Evolutionary conservation across 2,113 vertebrate genomes (phyloP), one percentile per base, ranked within the genome.

Genomic region (Pterocles orientalis): DNA sequence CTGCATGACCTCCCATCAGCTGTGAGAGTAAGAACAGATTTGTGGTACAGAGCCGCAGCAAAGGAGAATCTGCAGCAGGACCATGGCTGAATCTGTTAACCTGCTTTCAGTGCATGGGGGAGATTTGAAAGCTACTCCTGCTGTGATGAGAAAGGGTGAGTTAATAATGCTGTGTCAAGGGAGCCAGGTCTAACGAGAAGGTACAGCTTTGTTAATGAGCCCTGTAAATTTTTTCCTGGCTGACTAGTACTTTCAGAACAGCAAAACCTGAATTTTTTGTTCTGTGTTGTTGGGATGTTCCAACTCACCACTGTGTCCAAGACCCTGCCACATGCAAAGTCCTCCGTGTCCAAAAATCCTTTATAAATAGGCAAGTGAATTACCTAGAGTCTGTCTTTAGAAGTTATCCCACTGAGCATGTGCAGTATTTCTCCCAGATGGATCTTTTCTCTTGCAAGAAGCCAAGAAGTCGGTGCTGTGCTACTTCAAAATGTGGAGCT

Each of bases 1-100:
- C 39, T 82, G 15, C 0, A 0, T n/a, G n/a, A 50, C 15, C 33
- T 91, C 16, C 18, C 23, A 12, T 36, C 0, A 0, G 3, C 36
- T 45, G 9, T 28, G 21, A 75, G 47, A 10, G 2, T 77, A 68
- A 73, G 56, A 90, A 23, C 3, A 3, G 28, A 45, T 72, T 21
- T 61, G 4, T 45, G 20, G 14, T 29, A 26, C 9, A 21, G 31
- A 45, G n/a, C 1, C 0, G 14, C 13, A 82, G 19, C 11, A 70
- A 48, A 70, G 16, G 18, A 8, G n/a, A 29, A 56, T 13, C 13
- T 25, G 21, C 39, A 33, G 18, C n/a, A 54, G 11, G 41, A 16
- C 39, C 24, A 3, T 17, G 31, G 16, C 47, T 77, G 34, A 43
- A 77, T 36, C 8, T 61, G 17, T 26, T 9, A 36, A 8, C n/a